Evolutionary conservation across 2,888 invertebrate species (phyloP).

Genomic region (Rhorus exstirpatorius): DNA sequence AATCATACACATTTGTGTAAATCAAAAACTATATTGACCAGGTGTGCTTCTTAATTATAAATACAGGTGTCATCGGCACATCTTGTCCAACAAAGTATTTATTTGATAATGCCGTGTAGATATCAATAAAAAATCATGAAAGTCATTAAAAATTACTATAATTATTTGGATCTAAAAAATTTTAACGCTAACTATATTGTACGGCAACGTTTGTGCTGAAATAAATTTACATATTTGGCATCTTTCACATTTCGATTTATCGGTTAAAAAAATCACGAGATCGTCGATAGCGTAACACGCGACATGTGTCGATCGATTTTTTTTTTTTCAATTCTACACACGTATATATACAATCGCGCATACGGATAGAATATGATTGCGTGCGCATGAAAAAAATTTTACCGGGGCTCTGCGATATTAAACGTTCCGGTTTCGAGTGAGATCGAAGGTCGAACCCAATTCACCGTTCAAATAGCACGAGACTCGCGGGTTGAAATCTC

Average conservation of each 20-base stretch:
- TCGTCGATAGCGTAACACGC: slow-evolving; percentile 49
- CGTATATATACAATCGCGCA: neutral
- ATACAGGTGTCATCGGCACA: too few relatives aligned
- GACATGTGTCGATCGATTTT: slow-evolving; percentile 47
- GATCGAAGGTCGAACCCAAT: slow-evolving; percentile 65
- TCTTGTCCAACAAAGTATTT: too few relatives aligned
- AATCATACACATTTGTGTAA: too few relatives aligned
- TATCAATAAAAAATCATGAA: too few relatives aligned
- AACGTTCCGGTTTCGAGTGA: slow-evolving; percentile 57
- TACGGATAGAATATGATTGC: slow-evolving; percentile 34
- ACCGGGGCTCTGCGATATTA: slow-evolving; percentile 11
- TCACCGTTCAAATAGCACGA: slow-evolving; percentile 37
- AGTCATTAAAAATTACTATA: too few relatives aligned
- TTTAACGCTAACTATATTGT: too few relatives aligned
- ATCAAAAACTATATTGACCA: too few relatives aligned
- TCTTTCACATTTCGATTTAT: neutral
- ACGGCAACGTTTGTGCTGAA: neutral
- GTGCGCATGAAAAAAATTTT: slow-evolving; percentile 38
- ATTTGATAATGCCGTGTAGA: too few relatives aligned
- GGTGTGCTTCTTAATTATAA: too few relatives aligned
- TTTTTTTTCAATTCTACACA: slow-evolving; percentile 47
- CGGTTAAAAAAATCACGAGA: slow-evolving; percentile 15
- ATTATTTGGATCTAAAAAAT: neutral
- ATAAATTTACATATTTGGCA: neutral
- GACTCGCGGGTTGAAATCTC: slow-evolving; percentile 42